Base-by-base conservation (phyloP, 2,888 invertebrate genomes). In the Cacoxenus indagator region DNA sequence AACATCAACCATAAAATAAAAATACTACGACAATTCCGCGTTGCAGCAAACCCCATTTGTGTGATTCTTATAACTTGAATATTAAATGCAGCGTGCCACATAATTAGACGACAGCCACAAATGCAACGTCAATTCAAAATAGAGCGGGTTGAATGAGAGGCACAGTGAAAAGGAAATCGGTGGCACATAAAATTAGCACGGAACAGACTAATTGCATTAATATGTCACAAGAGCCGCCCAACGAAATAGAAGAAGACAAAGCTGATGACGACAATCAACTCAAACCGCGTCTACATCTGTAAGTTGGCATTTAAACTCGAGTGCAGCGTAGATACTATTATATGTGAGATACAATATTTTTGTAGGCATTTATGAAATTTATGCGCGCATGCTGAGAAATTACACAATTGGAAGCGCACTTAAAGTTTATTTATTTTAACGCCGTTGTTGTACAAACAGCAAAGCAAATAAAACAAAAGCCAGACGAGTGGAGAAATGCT, bases 391-490 rank as follows among this genome's bases (percentile, higher is more conserved):
- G 19, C 51, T 3, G 1, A 51, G 24, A 51, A 51, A 51, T 51
- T 51, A 22, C 22, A 51, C 24, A 51, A 82, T 83, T 80, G 75
- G 82, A 83, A 80, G 82, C 80, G 80, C 83, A 80, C 80, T 80
- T 83, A 83, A 51, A 83, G 83, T 82, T 80, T 80, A 83, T 80
- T 80, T 80, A 83, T 82, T 80, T 83, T 80, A 77, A 62, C 61
- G 61, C 61, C 78, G 75, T 76, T 74, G 70, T 69, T 46, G 73
- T 76, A 78, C 81, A 78, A 83, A 82, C 81, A 81, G 77, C 78
- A 83, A 76, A 61, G 80, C 82, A 80, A 69, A 71, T 68, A 55
- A 68, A 62, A 65, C 54, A 55, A 26, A 55, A 24, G 24, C 55
- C 8, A 24, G 26, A 55, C 14, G 24, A 27, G 27, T 26, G 14